Base-by-base conservation (phyloP, 2,888 invertebrate genomes). In the Sympetrum striolatum region DNA sequence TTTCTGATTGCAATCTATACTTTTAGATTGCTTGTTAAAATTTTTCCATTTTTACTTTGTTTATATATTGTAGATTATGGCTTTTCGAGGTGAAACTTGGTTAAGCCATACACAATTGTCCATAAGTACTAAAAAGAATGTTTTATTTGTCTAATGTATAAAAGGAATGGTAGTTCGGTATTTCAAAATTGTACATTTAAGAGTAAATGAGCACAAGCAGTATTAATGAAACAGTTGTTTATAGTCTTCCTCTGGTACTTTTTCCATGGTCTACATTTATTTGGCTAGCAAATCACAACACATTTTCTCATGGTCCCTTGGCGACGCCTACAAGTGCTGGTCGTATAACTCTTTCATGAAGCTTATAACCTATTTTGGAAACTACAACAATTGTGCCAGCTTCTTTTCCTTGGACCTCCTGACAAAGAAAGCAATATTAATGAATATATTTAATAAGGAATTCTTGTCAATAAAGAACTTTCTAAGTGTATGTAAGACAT, bases 251-350 rank as follows among this genome's bases (percentile, higher is more conserved):
- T 73, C 60, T 37, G 35, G 31, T 22, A 86, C 31, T 60, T 86
- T 35, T 37, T 86, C 37, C 60, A 53, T 86, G 25, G 35, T 25
- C 86, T 86, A 86, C 60, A 22, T 60, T 22, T 86, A 58, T 86
- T 37, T 60, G 60, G 58, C 86, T 64, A 86, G n/a, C 22, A 22
- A 53, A 22, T 44, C 15, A 22, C 18, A 8, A 53, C 58, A 25
- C 22, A 73, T 18, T 79, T 44, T 44, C n/a, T 82, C 90, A 91
- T 90, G 92, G 92, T 92, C 94, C 95, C 94, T 98, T 98, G 80
- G 98, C 97, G 31, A 99, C 99, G 31, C 99, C 99, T 44, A 99
- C 99, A 79, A 99, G 95, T 3, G 99, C 99, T 73, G 99, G 99
- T 92, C 99, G 95, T 92, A 99, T 96, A 92, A 98, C 98, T 92